These are phyloP conservation scores for Embiotoca jacksoni DNA, from an alignment of 2,113 vertebrate genomes.

Conservation along the genomic window DNA sequence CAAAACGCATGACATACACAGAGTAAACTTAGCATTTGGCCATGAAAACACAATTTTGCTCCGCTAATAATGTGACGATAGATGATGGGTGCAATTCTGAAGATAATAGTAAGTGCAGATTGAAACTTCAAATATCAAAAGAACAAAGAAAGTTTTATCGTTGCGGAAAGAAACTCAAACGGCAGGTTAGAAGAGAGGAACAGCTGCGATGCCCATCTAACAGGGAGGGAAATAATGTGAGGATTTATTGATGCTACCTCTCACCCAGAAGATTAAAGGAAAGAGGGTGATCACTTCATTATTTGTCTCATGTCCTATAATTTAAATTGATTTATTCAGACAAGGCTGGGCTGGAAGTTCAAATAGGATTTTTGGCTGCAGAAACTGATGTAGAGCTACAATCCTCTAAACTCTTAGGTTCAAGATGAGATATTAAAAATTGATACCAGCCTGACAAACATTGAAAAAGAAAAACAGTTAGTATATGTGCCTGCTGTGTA, in stretches of 20 bases:
- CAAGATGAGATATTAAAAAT: too few relatives aligned
- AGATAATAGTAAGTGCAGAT: slow-evolving; percentile 52
- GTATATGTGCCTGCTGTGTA: too few relatives aligned
- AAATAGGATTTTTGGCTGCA: neutral
- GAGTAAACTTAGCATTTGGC: slow-evolving; percentile 28
- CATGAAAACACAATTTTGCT: slow-evolving; percentile 41
- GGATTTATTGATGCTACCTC: slow-evolving; percentile 36
- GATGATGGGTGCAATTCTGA: slow-evolving; percentile 35
- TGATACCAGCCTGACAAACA: too few relatives aligned
- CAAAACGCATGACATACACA: slow-evolving; percentile 54
- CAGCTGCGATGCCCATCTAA: neutral
- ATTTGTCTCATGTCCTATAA: slow-evolving; percentile 39
- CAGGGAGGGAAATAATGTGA: neutral
- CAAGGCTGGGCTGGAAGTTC: slow-evolving; percentile 31
- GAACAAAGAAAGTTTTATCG: slow-evolving; percentile 14
- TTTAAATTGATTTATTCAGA: slow-evolving; percentile 51
- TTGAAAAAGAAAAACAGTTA: neutral
- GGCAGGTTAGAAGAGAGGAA: neutral
- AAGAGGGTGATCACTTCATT: slow-evolving; percentile 25
- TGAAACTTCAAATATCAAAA: slow-evolving; percentile 27
- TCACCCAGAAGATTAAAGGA: slow-evolving; percentile 30
- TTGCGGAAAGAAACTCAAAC: slow-evolving; percentile 12
- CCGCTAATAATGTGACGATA: slow-evolving; percentile 55
- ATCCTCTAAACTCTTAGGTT: neutral
- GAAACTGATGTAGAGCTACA: neutral